phyloP scores from a whole-genome alignment of 2,113 vertebrate species.

The Camarhynchus parvulus region DNA sequence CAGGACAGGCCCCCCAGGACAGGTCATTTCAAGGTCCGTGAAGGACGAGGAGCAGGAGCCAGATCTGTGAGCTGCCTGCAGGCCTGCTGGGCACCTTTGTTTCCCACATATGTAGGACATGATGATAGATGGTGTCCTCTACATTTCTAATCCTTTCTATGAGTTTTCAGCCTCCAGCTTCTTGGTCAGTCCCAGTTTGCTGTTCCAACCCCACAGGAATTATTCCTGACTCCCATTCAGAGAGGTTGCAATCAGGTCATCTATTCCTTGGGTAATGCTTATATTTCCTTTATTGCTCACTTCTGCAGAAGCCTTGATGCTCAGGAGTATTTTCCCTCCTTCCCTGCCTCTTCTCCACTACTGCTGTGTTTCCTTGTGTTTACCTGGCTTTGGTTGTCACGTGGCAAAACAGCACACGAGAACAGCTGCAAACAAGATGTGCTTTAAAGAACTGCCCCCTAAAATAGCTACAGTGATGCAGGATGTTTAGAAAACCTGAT shows the following conservation, averaged over 20 bases:
- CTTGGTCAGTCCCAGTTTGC: not conserved
- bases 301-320: not conserved
- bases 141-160: not conserved
- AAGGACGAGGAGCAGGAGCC: not conserved
- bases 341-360: not conserved
- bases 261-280: not conserved
- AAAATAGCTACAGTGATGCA: not conserved
- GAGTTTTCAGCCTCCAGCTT: not conserved
- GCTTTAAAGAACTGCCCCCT: not conserved
- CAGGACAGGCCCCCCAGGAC: accelerated
- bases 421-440: not conserved
- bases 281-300: not conserved
- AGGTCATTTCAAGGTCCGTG: not conserved
- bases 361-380: not conserved
- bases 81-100: not conserved
- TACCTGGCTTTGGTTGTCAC: not conserved
- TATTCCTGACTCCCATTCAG: not conserved
- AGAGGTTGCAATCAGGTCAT: accelerated
- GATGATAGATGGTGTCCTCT: not conserved
- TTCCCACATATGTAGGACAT: not conserved
- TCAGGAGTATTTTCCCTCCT: not conserved
- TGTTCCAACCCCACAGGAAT: not conserved
- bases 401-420: not conserved
- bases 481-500: not conserved
- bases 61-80: not conserved